These are phyloP conservation scores for Betta splendens DNA, from an alignment of 2,797 vertebrate genomes.

Conservation along the genomic window DNA sequence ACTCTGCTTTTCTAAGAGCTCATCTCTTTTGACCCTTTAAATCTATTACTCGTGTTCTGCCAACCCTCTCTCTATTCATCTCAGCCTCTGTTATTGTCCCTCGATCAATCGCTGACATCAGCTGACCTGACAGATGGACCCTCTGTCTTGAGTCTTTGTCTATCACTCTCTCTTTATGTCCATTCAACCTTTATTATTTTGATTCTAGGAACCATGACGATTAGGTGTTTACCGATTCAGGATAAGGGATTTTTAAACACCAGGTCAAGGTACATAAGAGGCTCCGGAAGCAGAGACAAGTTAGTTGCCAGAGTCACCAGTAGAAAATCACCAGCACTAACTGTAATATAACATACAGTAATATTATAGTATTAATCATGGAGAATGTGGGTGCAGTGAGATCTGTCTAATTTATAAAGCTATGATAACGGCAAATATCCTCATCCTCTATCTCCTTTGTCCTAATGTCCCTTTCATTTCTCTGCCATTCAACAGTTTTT, in stretches of 20 bases:
- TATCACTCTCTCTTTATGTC: slow-evolving; percentile 21
- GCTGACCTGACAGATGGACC: slow-evolving; percentile 68
- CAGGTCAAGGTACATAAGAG: slow-evolving; percentile 25
- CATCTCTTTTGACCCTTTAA: slow-evolving; percentile 70
- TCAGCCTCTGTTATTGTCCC: slow-evolving; percentile 41
- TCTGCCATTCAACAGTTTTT: not conserved
- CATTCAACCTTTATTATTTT: slow-evolving; percentile 14
- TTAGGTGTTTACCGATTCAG: slow-evolving; percentile 43
- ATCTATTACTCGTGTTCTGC: slow-evolving; percentile 57
- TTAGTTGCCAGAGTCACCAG: not conserved
- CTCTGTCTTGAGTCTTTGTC: slow-evolving; percentile 43
- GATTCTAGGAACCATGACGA: slow-evolving; percentile 27
- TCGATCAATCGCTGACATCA: slow-evolving; percentile 57
- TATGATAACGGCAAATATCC: too few species aligned
- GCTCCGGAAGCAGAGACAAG: slow-evolving; percentile 19
- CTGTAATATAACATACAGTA: not conserved
- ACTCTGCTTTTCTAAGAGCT: slow-evolving; percentile 61
- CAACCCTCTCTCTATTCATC: slow-evolving; percentile 56
- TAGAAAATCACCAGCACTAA: not conserved
- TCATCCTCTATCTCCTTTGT: not conserved
- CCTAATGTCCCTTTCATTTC: not conserved
- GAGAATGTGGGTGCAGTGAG: not conserved
- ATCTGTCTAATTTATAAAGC: not conserved
- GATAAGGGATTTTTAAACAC: slow-evolving; percentile 43
- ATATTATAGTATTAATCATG: not conserved